Percentiles rank a stretch among this genome's conserved stretches.
These are phyloP conservation scores for Syngnathus typhle DNA, from an alignment of 2,113 vertebrate species.

Conservation along the genomic window DNA sequence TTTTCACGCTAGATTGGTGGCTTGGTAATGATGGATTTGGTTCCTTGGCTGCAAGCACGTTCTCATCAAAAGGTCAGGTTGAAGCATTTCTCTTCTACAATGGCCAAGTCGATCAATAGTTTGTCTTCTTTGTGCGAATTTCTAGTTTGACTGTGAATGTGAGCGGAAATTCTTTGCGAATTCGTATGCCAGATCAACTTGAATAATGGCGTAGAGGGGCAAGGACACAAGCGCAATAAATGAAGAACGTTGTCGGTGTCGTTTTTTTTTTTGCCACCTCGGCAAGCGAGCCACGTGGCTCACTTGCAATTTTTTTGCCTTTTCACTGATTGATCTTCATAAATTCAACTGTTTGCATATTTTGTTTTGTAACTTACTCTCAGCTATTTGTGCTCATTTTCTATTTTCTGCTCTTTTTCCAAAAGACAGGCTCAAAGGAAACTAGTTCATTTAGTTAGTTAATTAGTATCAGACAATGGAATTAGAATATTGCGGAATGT, in stretches of 20 bases:
- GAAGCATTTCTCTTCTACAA: neutral
- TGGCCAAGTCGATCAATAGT: neutral
- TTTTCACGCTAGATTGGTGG: neutral
- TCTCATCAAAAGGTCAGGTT: neutral
- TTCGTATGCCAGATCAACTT: neutral
- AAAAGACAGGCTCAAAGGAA: no score
- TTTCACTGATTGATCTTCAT: no score
- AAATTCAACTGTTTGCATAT: no score
- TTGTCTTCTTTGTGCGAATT: neutral
- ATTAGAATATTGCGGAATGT: no score
- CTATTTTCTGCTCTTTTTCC: no score
- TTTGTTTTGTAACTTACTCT: no score
- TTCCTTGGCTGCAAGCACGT: neutral
- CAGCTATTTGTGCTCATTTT: no score
- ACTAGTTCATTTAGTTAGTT: no score
- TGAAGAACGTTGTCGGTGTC: neutral
- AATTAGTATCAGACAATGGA: no score
- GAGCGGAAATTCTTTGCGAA: neutral
- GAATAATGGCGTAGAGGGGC: neutral
- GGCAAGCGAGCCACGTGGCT: neutral
- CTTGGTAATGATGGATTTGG: neutral
- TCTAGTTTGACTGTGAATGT: neutral
- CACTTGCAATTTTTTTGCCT: neutral
- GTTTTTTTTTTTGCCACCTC: neutral
- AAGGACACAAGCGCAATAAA: neutral